Conservation (phyloP, 2,797 vertebrate genomes). For the Periophthalmus magnuspinnatus region DNA sequence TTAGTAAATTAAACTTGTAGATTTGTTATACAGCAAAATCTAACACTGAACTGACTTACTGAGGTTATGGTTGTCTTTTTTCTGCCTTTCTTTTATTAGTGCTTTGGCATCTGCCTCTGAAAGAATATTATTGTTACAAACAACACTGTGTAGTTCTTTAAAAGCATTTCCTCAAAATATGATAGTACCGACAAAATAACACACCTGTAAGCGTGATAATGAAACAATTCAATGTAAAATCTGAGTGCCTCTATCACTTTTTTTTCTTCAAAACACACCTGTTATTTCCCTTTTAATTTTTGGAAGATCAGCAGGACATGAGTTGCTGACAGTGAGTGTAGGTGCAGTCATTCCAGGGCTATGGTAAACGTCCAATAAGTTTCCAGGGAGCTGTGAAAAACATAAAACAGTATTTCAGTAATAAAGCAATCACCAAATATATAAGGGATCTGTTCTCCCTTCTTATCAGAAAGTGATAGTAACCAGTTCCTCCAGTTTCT, state of each 20-base stretch:
- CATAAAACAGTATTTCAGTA: slow-evolving; percentile 18
- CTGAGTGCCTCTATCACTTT: background rate
- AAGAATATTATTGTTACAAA: slow-evolving; percentile 29
- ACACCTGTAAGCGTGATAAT: slow-evolving; percentile 20
- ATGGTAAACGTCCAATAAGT: slow-evolving; percentile 86
- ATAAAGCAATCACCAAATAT: slow-evolving; percentile 7
- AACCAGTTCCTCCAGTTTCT: slow-evolving; percentile 7
- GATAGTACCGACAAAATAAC: background rate
- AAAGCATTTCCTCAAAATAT: background rate
- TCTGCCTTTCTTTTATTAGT: slow-evolving; percentile 87
- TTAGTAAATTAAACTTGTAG: background rate
- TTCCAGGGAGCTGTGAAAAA: slow-evolving; percentile 83
- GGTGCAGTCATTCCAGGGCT: slow-evolving; percentile 80
- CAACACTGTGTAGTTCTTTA: background rate
- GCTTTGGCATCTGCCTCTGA: slow-evolving; percentile 80
- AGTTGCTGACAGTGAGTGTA: slow-evolving; percentile 87
- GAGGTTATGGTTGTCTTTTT: slow-evolving; percentile 93
- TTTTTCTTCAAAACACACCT: slow-evolving; percentile 42
- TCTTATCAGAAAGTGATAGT: slow-evolving; percentile 7
- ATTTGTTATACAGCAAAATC: background rate
- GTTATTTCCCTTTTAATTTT: slow-evolving; percentile 86
- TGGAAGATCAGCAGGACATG: slow-evolving; percentile 89
- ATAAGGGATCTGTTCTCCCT: background rate
- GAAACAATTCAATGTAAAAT: background rate
- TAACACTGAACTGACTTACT: slow-evolving; percentile 74